Conservation (phyloP, 2,113 vertebrate genomes). For the Pachypanchax playfairii region DNA sequence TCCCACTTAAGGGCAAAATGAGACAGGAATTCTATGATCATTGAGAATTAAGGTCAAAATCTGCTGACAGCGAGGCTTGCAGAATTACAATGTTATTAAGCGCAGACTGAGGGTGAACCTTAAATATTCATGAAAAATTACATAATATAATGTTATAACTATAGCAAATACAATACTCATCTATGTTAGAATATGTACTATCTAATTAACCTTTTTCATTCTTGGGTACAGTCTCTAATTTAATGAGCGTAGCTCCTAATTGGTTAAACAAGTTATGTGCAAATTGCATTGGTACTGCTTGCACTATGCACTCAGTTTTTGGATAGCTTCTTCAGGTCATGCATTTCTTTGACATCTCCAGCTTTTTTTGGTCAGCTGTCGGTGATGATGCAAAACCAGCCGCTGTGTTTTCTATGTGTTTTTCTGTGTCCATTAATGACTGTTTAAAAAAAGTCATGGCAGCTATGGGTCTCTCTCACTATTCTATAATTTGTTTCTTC, state of each 20-base stretch:
- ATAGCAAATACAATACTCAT: slow-evolving; percentile 22
- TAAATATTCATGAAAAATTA: slow-evolving; percentile 39
- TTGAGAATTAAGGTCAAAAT: slow-evolving; percentile 46
- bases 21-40: slow-evolving; percentile 55
- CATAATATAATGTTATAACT: slow-evolving; percentile 17
- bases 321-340: neutral
- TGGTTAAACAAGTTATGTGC: neutral
- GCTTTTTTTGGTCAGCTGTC: too few species aligned
- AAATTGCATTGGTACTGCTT: slow-evolving; percentile 27
- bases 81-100: slow-evolving; percentile 11
- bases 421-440: too few species aligned
- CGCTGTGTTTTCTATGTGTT: too few species aligned
- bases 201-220: slow-evolving; percentile 26
- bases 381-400: too few species aligned
- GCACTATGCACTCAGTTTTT: neutral
- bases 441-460: too few species aligned
- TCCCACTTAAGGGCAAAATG: slow-evolving; percentile 40
- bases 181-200: neutral
- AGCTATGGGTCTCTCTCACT: too few species aligned
- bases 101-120: neutral
- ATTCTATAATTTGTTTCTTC: neutral
- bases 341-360: neutral
- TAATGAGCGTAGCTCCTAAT: neutral
- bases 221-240: slow-evolving; percentile 8
- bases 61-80: slow-evolving; percentile 26